phyloP scores from a whole-genome alignment of 1,140 invertebrate species.

The Dolichoris vasculosae region DNA sequence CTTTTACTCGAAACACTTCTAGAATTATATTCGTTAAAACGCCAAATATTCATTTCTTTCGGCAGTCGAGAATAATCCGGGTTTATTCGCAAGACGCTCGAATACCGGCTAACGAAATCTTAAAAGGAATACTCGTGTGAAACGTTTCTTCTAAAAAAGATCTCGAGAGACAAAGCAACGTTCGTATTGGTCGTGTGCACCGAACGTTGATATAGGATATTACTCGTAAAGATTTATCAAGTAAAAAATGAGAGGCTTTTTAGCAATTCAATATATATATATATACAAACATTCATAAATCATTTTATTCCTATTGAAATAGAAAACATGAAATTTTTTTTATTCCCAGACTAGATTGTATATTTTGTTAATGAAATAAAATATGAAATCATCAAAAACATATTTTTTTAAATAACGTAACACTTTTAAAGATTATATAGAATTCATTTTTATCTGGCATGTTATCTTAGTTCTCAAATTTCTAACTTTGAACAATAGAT shows the following conservation, averaged over 20 bases:
- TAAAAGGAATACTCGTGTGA: neutral
- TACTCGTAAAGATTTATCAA: neutral
- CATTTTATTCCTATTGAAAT: neutral
- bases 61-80: neutral
- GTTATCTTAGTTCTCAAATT: too few species aligned
- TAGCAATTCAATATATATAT: too few species aligned
- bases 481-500: too few species aligned
- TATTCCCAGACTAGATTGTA: too few species aligned
- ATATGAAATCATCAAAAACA: too few species aligned
- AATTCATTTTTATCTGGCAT: too few species aligned
- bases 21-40: constrained; percentile 1
- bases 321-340: too few species aligned
- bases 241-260: neutral
- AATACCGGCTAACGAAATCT: neutral
- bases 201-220: neutral
- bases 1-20: constrained; percentile 22
- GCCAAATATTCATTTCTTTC: neutral
- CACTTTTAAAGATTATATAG: too few species aligned
- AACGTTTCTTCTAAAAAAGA: neutral
- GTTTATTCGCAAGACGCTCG: neutral
- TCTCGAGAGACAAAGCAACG: neutral
- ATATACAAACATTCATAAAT: too few species aligned
- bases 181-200: neutral
- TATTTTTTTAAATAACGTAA: too few species aligned
- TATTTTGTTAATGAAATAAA: too few species aligned